phyloP scores from a whole-genome alignment of 2,113 vertebrate genomes.

The Cyphomyrus discorhynchus region DNA sequence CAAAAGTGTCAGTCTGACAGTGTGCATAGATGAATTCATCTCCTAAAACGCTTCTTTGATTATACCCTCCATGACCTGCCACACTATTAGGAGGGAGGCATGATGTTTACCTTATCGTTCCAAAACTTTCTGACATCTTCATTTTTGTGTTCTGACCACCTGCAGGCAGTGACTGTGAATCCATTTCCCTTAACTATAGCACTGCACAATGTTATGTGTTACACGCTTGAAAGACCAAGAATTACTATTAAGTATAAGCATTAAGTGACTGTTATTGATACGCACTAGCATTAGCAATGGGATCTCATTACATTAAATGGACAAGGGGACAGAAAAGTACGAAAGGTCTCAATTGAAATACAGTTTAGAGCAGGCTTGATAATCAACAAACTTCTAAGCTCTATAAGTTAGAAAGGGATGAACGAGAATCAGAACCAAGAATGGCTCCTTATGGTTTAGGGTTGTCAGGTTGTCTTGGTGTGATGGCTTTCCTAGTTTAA shows the following conservation, averaged over 20 bases:
- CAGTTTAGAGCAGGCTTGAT: neutral
- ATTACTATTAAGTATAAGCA: conserved; percentile 10
- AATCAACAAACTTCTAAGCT: neutral
- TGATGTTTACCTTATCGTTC: neutral
- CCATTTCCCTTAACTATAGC: conserved; percentile 15
- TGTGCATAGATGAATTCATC: conserved; percentile 18
- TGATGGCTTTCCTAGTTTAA: neutral
- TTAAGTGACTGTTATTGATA: conserved; percentile 4
- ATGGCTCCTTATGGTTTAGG: neutral
- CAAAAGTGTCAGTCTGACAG: conserved; percentile 19
- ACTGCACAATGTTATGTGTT: neutral
- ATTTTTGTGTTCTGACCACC: conserved; percentile 6
- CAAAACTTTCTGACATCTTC: conserved; percentile 24
- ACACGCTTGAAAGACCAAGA: neutral
- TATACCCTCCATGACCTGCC: conserved; percentile 18
- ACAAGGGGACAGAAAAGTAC: neutral
- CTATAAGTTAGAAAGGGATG: neutral
- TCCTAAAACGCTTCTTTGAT: conserved; percentile 14
- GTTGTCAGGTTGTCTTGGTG: neutral
- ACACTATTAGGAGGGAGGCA: conserved; percentile 7
- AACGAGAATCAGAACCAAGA: neutral
- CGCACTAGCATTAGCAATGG: neutral
- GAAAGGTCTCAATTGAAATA: neutral
- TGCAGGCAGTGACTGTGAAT: conserved; percentile 15
- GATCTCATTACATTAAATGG: neutral